Base-by-base conservation (phyloP, 1,140 invertebrate genomes). In the Leguminivora glycinivorella region DNA sequence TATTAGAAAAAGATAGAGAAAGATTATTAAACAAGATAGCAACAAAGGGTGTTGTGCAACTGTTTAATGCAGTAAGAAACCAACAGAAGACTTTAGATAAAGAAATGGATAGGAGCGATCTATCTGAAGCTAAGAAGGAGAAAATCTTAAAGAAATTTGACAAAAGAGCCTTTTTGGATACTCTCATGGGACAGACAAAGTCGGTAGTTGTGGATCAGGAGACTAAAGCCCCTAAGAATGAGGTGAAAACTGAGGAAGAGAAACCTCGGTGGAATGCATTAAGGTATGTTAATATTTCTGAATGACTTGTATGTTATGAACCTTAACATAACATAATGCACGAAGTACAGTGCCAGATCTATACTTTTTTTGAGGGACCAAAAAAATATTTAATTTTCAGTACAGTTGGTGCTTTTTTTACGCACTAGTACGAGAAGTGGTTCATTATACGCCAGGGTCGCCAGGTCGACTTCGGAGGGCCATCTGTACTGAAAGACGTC, bases 21-120 rank as follows among this genome's bases (percentile, higher is more conserved):
- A 94, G 93, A 76, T 91, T 93, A 56, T 86, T 98, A 68, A 92
- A 95, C 31, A 97, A 95, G 93, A 96, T 98, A 77, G 97, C 97
- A 17, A 98, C 96, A 70, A 97, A 96, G 84, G 97, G 97, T 82
- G 96, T 98, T 4, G 96, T 98, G 0, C 96, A 98, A 85, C 91
- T 98, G 74, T 98, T 98, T 76, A 98, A 98, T 93, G 96, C 97
- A 24, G 97, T 98, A 0, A 94, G 93, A 82, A 93, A 95, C 76
- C 97, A 98, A 89, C 97, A 98, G 87, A 95, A 95, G 84, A 93
- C 94, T 67, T 92, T 98, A 66, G 93, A 95, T 67, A 93, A 94
- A 67, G 95, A 97, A 88, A 84, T 98, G 72, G 90, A 94, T 52
- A 92, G 94, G 72, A 96, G 94, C 60, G 96, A 96, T 29, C 93